Percentiles rank a stretch among this genome's conserved stretches.
Conservation (phyloP, 2,113 vertebrate species). For the Alexandromys fortis region DNA sequence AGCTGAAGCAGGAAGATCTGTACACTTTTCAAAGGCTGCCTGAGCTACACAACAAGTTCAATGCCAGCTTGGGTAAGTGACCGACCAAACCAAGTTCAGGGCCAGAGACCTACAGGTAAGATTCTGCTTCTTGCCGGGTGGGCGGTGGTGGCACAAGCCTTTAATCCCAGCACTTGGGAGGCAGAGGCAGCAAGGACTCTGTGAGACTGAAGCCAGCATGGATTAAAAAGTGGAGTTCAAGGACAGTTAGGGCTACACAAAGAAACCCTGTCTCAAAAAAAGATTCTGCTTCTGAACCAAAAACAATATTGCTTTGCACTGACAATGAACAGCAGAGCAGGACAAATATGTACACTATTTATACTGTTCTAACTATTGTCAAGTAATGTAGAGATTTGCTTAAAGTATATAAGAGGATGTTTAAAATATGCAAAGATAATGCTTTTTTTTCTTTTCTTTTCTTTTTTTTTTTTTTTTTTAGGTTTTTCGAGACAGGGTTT, state of each 20-base stretch:
- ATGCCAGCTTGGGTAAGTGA: not conserved
- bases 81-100: too few relatives aligned
- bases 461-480: not conserved
- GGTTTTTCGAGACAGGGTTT: not conserved
- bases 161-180: too few relatives aligned
- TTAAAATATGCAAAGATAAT: not conserved
- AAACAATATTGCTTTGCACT: not conserved
- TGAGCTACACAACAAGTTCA: not conserved
- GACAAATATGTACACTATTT: not conserved
- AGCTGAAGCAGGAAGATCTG: not conserved
- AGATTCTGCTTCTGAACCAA: not conserved
- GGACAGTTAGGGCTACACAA: too few relatives aligned
- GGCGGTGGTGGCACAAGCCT: too few relatives aligned
- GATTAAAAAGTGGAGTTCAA: too few relatives aligned
- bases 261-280: too few relatives aligned
- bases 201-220: too few relatives aligned
- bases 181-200: too few relatives aligned
- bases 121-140: not conserved
- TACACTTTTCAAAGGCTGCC: not conserved
- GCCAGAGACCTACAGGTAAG: not conserved
- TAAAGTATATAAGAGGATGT: not conserved
- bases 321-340: not conserved
- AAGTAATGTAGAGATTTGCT: not conserved
- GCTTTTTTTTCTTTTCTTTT: not conserved
- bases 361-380: not conserved